These are phyloP conservation scores for Thaumetopoea pityocampa DNA, from an alignment of 1,140 invertebrate genomes.

Conservation along the genomic window DNA sequence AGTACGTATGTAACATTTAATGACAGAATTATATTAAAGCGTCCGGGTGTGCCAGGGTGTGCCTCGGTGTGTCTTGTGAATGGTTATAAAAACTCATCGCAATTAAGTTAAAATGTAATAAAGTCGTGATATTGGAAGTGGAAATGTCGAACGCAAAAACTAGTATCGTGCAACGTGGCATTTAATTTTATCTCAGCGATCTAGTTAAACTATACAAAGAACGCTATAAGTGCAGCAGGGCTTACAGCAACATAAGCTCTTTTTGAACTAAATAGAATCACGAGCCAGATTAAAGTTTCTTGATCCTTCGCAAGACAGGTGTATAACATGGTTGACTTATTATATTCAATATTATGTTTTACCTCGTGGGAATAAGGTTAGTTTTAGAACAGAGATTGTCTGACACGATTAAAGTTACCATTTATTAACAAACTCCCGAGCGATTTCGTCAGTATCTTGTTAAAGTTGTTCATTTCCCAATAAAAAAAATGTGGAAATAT, in stretches of 20 bases:
- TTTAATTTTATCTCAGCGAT: slow-evolving; percentile 58
- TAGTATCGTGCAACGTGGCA: slow-evolving; percentile 44
- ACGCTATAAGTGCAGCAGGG: slow-evolving; percentile 38
- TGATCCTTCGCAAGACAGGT: slow-evolving; percentile 59
- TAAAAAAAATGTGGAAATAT: slow-evolving; percentile 37
- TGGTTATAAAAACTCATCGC: neutral
- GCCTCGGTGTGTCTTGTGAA: no score
- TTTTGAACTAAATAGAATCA: slow-evolving; percentile 32
- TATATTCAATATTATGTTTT: slow-evolving; percentile 29
- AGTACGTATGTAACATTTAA: no score
- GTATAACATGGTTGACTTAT: slow-evolving; percentile 28
- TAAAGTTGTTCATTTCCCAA: slow-evolving; percentile 9
- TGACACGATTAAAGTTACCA: slow-evolving; percentile 38
- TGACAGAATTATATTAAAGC: no score
- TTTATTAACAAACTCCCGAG: slow-evolving; percentile 41
- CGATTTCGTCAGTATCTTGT: slow-evolving; percentile 46
- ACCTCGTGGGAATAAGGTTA: slow-evolving; percentile 25
- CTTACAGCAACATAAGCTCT: slow-evolving; percentile 33
- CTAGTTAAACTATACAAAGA: slow-evolving; percentile 53
- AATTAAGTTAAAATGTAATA: slow-evolving; percentile 11
- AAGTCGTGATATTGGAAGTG: slow-evolving; percentile 44
- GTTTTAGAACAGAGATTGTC: slow-evolving; percentile 25
- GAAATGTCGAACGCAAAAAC: slow-evolving; percentile 47
- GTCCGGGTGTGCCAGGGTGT: neutral
- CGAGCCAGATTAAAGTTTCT: slow-evolving; percentile 50